phyloP scores from a whole-genome alignment of 2,888 invertebrate species.

The Caenorhabditis sp. region DNA sequence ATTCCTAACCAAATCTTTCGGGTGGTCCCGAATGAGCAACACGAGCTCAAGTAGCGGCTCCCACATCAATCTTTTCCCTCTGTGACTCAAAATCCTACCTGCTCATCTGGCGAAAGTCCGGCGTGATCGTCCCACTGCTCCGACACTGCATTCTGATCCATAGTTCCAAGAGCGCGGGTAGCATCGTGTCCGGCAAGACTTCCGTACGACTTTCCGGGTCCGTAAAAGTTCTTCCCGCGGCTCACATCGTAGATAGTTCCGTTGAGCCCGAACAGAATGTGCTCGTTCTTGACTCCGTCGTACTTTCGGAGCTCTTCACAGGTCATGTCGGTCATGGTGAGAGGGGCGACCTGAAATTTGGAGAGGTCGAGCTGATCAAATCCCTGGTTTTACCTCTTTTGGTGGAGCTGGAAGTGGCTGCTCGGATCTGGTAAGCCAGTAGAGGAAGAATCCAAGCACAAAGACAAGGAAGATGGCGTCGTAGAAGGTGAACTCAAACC shows the following conservation, averaged over 20 bases:
- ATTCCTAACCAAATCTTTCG: too few species aligned
- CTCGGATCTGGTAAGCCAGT: constrained; percentile 75
- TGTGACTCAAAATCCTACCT: too few species aligned
- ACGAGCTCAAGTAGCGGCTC: too few species aligned
- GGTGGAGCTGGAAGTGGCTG: constrained; percentile 70
- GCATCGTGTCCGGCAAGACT: constrained; percentile 80
- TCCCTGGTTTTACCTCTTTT: constrained; percentile 56
- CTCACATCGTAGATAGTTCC: constrained; percentile 82
- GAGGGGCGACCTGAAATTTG: constrained; percentile 52
- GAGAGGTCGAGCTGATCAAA: background rate
- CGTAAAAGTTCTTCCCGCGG: constrained; percentile 79
- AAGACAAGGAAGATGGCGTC: constrained; percentile 78
- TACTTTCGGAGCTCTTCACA: constrained; percentile 78
- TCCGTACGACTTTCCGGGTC: constrained; percentile 79
- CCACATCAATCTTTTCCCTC: too few species aligned
- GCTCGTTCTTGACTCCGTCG: constrained; percentile 80
- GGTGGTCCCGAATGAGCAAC: too few species aligned
- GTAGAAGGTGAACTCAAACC: constrained; percentile 71
- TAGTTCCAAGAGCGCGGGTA: constrained; percentile 80
- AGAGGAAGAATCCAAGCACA: constrained; percentile 77
- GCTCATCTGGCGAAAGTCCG: constrained; percentile 67
- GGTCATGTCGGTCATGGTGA: constrained; percentile 80
- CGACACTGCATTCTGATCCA: constrained; percentile 78
- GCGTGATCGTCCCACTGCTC: constrained; percentile 78
- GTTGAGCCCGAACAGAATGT: constrained; percentile 78